Base-by-base conservation (phyloP, 2,888 invertebrate species). In the Mellilla xanthometata region DNA sequence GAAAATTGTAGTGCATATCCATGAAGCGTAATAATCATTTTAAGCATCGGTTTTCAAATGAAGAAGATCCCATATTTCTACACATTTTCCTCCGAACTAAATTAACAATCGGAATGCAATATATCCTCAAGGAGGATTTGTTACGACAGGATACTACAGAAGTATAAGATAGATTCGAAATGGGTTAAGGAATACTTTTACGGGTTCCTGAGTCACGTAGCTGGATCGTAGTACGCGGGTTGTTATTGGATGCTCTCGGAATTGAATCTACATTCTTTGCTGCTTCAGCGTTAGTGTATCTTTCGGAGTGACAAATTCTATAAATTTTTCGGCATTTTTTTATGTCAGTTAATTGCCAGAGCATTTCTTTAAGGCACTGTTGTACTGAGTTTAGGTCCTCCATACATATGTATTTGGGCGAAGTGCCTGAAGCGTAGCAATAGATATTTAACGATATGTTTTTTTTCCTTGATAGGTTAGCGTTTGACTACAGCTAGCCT, bases 101-200 rank as follows among this genome's bases (percentile, higher is more conserved):
- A 82, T 81, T 80, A 82, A 76, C 75, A 68, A 60, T 60, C 54
- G 65, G 67, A 76, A 79, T 81, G 78, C 76, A 78, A 81, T 80
- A 79, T 71, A 72, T 74, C 58, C 9, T 35, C 26, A 15, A 49
- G 33, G 45, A 48, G 67, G 73, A 75, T 76, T 78, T 72, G 65
- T 68, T 60, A 52, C 60, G 27, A 27, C 62, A 60, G 64, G 12
- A 42, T 41, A 49, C 30, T 39, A 44, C 5, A 23, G 34, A 36
- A 27, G 35, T 24, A 39, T 24, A 24, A 24, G 32, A 38, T 43
- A 40, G 39, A 35, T 43, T 35, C 22, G 19, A 23, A 46, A 44
- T 35, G 45, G 45, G 30, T 30, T 35, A 35, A 47, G 10, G 32
- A 47, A 47, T 47, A 47, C 41, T 47, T 47, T 46, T 36, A 46